Evolutionary conservation across 2,888 invertebrate genomes (phyloP), one percentile per base, ranked within the genome.

Genomic region (Ametastegia equiseti): DNA sequence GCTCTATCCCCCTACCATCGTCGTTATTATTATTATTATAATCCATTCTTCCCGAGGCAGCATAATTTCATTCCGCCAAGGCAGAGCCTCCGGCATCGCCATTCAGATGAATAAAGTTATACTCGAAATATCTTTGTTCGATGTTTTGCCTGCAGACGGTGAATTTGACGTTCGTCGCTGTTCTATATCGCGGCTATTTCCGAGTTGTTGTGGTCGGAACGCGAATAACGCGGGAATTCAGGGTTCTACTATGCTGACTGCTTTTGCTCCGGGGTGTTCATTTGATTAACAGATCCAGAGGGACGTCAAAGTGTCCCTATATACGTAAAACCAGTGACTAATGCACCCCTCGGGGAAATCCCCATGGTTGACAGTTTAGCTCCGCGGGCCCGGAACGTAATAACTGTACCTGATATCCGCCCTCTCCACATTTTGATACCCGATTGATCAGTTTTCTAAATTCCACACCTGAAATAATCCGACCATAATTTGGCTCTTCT

Each of bases 251-350:
- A 19, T 19, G n/a, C 19, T n/a, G 4, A 23, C 47, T 23, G 42
- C 6, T 71, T 27, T 47, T 19, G 33, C 30, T 45, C 36, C 7
- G 19, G 67, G 39, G 33, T 45, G 36, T 75, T 75, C 75, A 75
- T 75, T 50, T 75, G 75, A 75, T 75, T 75, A 54, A 71, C 71
- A 27, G 71, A 71, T 71, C 71, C 71, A 71, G 42, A 47, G 71
- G 54, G 75, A 75, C 50, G 19, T 54, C 54, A 54, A 50, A 54
- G 50, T 50, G 75, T 39, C 39, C 39, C 36, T 67, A 13, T 33
- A 23, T 42, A 47, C 71, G 45, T 47, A 71, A 71, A 71, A 71
- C 71, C 30, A 27, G 47, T 75, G 75, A 75, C 75, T 54, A 50
- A 75, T 75, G 75, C n/a, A 67, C 3, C 67, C 67, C 39, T 67